A percentile compares a stretch with the other conserved stretches of the same genome.
These are phyloP conservation scores for Bostrychus sinensis DNA, from an alignment of 2,113 vertebrate species.

Conservation along the genomic window DNA sequence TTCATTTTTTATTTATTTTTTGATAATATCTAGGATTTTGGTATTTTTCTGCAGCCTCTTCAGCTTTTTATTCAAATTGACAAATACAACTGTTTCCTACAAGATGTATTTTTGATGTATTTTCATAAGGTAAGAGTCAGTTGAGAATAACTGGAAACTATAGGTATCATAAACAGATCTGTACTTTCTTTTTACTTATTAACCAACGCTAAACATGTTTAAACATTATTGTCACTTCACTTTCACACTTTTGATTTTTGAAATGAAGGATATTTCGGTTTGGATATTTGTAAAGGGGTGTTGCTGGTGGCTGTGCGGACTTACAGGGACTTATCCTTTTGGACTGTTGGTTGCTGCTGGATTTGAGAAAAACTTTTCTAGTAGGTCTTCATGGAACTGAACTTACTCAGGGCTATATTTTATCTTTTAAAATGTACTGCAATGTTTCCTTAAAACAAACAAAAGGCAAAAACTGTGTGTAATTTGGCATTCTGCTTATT, in stretches of 20 bases:
- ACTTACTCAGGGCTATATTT: not conserved
- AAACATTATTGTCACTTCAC: too few relatives aligned
- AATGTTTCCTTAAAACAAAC: not conserved
- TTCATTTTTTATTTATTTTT: not conserved
- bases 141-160: not conserved
- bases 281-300: not conserved
- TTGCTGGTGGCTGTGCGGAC: slow-evolving; percentile 24
- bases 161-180: not conserved
- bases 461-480: not conserved
- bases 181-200: not conserved
- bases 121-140: not conserved
- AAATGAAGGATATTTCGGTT: not conserved
- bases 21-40: too few relatives aligned
- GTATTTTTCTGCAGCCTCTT: too few relatives aligned
- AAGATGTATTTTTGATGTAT: too few relatives aligned
- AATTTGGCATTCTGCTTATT: not conserved
- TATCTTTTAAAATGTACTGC: not conserved
- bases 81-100: too few relatives aligned
- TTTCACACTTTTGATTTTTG: not conserved
- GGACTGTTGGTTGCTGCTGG: slow-evolving; percentile 4
- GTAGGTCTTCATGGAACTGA: too few relatives aligned
- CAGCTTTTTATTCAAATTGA: too few relatives aligned
- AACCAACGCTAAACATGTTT: not conserved
- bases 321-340: slow-evolving; percentile 63
- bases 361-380: slow-evolving; percentile 10